Conservation (phyloP, 2,113 vertebrate genomes). For the Cephalopterus ornatus region DNA sequence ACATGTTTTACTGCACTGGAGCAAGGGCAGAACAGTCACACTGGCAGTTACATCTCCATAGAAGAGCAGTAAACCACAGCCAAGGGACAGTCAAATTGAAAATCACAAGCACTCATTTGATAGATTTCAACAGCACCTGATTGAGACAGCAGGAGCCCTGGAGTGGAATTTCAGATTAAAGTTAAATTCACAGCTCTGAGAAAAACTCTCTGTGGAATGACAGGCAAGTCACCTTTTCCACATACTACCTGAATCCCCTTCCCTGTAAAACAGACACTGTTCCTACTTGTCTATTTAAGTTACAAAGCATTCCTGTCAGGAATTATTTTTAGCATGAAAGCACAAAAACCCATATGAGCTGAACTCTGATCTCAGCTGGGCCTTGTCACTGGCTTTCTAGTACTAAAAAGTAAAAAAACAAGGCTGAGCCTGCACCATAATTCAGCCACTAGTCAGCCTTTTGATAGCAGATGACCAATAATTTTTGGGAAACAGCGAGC, state of each 20-base stretch:
- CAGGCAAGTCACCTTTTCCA: neutral
- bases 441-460: neutral
- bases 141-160: neutral
- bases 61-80: neutral
- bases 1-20: neutral
- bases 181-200: neutral
- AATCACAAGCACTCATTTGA: neutral
- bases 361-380: slow-evolving; percentile 22
- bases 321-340: neutral
- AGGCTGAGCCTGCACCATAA: neutral
- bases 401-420: slow-evolving; percentile 28
- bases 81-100: neutral
- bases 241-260: neutral
- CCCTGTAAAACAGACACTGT: neutral
- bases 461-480: neutral
- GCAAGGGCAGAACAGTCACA: neutral
- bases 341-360: neutral
- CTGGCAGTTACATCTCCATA: neutral
- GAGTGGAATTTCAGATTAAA: neutral
- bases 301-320: neutral
- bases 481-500: neutral
- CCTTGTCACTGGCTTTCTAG: neutral
- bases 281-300: neutral
- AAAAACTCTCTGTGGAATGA: neutral
- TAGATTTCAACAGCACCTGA: neutral